Conservation (phyloP, 2,797 vertebrate genomes). For the Pangasius mekongensis region DNA sequence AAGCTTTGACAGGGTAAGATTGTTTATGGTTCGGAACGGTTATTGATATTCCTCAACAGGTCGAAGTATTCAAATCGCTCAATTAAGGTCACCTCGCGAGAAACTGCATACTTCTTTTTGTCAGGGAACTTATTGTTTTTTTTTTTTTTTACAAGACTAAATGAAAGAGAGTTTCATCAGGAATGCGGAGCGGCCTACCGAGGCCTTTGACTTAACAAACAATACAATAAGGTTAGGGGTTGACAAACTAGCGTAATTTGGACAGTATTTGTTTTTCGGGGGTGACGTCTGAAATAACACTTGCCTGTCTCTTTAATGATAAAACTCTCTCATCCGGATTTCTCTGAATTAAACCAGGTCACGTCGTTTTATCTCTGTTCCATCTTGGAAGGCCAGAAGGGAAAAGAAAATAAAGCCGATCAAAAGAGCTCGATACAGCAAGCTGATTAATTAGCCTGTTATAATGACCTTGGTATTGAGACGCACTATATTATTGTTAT, state of each 20-base stretch:
- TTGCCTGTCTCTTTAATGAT: not conserved
- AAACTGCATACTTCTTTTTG: not conserved
- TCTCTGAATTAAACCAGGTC: not conserved
- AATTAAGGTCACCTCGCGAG: conserved; percentile 14
- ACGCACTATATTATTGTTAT: not conserved
- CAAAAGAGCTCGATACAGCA: not conserved
- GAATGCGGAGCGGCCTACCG: no score
- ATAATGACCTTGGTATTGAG: not conserved
- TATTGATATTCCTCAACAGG: conserved; percentile 6
- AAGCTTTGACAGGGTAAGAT: not conserved
- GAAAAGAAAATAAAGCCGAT: not conserved
- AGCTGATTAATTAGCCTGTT: not conserved
- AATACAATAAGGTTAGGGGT: not conserved
- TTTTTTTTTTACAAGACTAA: not conserved
- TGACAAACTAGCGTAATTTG: not conserved
- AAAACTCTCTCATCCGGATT: not conserved
- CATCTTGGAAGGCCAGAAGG: not conserved
- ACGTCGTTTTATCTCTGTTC: not conserved
- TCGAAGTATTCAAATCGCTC: not conserved
- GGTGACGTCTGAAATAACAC: not conserved
- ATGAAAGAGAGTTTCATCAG: not conserved
- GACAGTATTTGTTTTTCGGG: not conserved
- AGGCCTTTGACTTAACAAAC: not conserved
- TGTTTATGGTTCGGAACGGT: conserved; percentile 8
- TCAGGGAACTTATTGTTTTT: not conserved